phyloP scores from a whole-genome alignment of 2,113 vertebrate species.

The Etia nguti region DNA sequence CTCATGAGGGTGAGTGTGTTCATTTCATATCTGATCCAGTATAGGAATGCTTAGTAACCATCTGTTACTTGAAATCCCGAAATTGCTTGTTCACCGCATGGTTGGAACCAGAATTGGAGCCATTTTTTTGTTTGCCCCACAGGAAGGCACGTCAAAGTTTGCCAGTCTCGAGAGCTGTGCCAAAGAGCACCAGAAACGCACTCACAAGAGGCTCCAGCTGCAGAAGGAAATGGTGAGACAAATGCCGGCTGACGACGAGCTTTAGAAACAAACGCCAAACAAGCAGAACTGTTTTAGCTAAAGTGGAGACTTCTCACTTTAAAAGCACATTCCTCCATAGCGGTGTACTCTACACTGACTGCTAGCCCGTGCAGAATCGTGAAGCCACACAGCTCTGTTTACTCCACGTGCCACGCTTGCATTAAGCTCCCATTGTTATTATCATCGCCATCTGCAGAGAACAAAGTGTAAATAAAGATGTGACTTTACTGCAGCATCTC shows the following conservation, averaged over 20 bases:
- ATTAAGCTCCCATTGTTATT: neutral
- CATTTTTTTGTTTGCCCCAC: conserved; percentile 1
- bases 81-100: neutral
- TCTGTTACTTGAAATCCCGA: neutral
- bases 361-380: neutral
- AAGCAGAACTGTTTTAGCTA: neutral
- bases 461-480: neutral
- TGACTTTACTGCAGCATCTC: neutral
- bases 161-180: conserved; percentile 87
- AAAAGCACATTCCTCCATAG: conserved; percentile 14
- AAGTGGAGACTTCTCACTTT: conserved; percentile 5
- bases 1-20: conserved; percentile 86
- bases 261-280: neutral
- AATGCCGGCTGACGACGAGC: neutral
- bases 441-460: neutral
- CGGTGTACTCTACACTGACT: conserved; percentile 2
- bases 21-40: accelerated
- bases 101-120: neutral
- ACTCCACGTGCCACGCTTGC: neutral
- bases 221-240: conserved; percentile 87
- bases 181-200: conserved; percentile 93
- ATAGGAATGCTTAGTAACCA: neutral
- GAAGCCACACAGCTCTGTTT: neutral
- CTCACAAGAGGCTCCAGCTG: conserved; percentile 85
- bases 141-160: conserved; percentile 97